These are phyloP conservation scores for Yponomeuta sedellus DNA, from an alignment of 2,888 invertebrate species.

Conservation along the genomic window DNA sequence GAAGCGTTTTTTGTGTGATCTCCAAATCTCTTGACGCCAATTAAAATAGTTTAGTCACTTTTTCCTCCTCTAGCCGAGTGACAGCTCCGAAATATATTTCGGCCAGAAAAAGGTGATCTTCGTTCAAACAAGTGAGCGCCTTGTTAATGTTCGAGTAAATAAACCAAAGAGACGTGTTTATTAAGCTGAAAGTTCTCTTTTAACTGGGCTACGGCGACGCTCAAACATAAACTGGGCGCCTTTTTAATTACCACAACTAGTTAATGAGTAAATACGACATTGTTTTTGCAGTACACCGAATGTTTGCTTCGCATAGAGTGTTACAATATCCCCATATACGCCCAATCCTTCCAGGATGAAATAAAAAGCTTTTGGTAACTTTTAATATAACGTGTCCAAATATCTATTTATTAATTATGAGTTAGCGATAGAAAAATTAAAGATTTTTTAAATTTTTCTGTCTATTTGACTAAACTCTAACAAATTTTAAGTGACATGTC, in stretches of 20 bases:
- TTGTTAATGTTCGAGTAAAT: slow-evolving; percentile 57
- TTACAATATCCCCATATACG: no score
- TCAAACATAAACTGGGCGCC: slow-evolving; percentile 49
- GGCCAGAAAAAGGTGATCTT: slow-evolving; percentile 57
- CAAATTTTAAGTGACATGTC: no score
- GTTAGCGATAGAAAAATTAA: no score
- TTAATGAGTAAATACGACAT: slow-evolving; percentile 32
- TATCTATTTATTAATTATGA: no score
- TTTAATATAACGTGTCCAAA: no score
- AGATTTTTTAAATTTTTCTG: no score
- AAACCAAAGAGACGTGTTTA: slow-evolving; percentile 58
- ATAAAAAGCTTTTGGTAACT: no score
- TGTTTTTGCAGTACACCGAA: slow-evolving; percentile 31
- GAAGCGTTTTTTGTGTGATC: slow-evolving; percentile 44
- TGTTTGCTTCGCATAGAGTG: not conserved
- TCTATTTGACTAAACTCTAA: no score
- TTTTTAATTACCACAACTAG: slow-evolving; percentile 47
- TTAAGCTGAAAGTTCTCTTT: slow-evolving; percentile 48
- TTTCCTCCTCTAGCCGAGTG: slow-evolving; percentile 48
- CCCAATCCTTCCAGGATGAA: no score
- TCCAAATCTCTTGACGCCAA: slow-evolving; percentile 61
- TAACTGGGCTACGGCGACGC: slow-evolving; percentile 41
- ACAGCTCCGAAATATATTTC: slow-evolving; percentile 62
- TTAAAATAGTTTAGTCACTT: slow-evolving; percentile 71
- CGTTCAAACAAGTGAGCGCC: slow-evolving; percentile 53